phyloP scores from a whole-genome alignment of 1,140 invertebrate genomes.

The Hyles euphorbiae region DNA sequence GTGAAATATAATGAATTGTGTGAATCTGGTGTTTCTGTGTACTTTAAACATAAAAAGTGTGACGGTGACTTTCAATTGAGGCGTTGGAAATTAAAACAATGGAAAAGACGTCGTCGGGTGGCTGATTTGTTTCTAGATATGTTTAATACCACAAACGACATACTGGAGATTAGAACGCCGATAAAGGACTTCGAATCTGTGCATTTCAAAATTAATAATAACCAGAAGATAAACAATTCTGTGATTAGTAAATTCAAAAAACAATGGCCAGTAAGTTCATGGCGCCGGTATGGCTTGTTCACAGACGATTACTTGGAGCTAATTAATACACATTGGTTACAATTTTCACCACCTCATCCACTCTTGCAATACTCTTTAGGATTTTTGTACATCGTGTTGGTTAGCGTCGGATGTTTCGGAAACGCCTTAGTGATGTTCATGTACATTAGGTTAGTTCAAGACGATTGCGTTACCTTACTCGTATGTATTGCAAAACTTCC shows the following conservation, averaged over 20 bases:
- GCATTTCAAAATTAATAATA: background rate
- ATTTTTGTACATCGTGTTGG: slow-evolving; percentile 76
- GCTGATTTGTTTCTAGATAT: slow-evolving; percentile 12
- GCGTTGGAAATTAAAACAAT: slow-evolving; percentile 45
- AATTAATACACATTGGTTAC: slow-evolving; percentile 81
- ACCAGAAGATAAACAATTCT: background rate
- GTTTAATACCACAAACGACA: slow-evolving; percentile 15
- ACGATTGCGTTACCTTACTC: background rate
- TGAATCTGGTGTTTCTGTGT: slow-evolving; percentile 16
- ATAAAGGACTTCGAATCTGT: background rate
- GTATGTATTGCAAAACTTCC: too few relatives aligned
- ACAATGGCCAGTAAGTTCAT: slow-evolving; percentile 69
- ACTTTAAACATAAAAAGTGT: slow-evolving; percentile 31
- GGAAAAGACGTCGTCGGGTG: slow-evolving; percentile 55
- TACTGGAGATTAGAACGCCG: background rate
- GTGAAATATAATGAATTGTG: slow-evolving; percentile 11
- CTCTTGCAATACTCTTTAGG: slow-evolving; percentile 76
- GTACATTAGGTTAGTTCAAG: slow-evolving; percentile 74
- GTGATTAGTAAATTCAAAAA: slow-evolving; percentile 42
- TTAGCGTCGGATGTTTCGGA: slow-evolving; percentile 77
- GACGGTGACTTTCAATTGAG: slow-evolving; percentile 29
- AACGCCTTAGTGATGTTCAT: slow-evolving; percentile 80
- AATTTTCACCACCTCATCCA: slow-evolving; percentile 77
- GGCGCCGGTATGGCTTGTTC: slow-evolving; percentile 73
- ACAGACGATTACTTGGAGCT: slow-evolving; percentile 75